Evolutionary conservation across 2,888 invertebrate species (phyloP), one percentile per base, ranked within the genome.

Genomic region (Buathra laborator): DNA sequence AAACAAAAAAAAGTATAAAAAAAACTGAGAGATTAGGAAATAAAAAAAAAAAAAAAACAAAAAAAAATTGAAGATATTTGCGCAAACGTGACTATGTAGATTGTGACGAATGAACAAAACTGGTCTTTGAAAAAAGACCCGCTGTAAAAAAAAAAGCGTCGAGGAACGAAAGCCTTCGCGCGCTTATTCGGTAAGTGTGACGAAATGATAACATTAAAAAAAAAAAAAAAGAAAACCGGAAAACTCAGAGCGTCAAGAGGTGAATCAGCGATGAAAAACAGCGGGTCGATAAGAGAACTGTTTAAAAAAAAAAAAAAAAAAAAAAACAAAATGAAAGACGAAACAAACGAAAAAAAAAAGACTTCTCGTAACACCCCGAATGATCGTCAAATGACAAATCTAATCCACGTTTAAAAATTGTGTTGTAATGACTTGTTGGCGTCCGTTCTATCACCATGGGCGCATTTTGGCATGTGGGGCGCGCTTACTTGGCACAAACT

Each of bases 341-440:
- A 68, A 43, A 85, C 71, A 56, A 12, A 62, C 62, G 7, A 16
- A 66, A 56, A 37, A 74, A 74, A 71, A 77, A 81, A 75, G 56
- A 70, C 9, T 71, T 56, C 81, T 71, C 66, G 64, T 68, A 78
- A 68, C 68, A 48, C 76, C 62, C 76, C 81, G 78, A 75, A 85
- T 81, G 64, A 70, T 84, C 56, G 82, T 85, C 75, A 77, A 86
- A 86, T 85, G 83, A 86, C 76, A 85, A 87, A 80, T 89, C 86
- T 91, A 92, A 92, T 92, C 85, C 83, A 89, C 88, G 86, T 92
- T 92, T 92, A 90, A 89, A 92, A 92, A 91, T 92, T 90, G 88
- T 90, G 86, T 87, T 87, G 76, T 87, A 87, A 88, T 86, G 85
- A 87, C 86, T 87, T 87, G 86, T 87, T 81, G 87, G 86, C 86